A percentile compares a stretch with the other conserved stretches of the same genome.
phyloP scores from a whole-genome alignment of 2,797 vertebrate species.

The Acestrorhynchus altus region DNA sequence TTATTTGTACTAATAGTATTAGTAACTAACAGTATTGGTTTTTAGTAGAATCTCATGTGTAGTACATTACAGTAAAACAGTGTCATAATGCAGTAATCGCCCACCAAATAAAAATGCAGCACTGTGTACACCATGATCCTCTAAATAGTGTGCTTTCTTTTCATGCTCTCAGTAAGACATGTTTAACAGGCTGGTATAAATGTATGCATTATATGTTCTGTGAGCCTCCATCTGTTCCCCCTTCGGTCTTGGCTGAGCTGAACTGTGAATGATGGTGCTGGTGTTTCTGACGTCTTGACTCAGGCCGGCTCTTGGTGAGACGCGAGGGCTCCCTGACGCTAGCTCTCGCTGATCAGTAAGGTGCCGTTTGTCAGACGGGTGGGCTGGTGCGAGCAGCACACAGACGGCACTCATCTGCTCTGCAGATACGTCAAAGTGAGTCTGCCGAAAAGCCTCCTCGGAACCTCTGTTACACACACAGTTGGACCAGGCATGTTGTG shows the following conservation, averaged over 20 bases:
- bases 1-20: too few relatives aligned
- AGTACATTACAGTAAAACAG: background rate
- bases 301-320: slow-evolving; percentile 72
- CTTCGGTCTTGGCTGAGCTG: slow-evolving; percentile 57
- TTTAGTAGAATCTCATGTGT: background rate
- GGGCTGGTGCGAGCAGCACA: slow-evolving; percentile 83
- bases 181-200: slow-evolving; percentile 46
- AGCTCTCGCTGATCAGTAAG: slow-evolving; percentile 65
- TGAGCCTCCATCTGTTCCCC: slow-evolving; percentile 59
- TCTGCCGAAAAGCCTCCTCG: slow-evolving; percentile 73
- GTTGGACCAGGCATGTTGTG: slow-evolving; percentile 78
- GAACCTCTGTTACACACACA: slow-evolving; percentile 74
- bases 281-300: slow-evolving; percentile 72
- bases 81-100: background rate
- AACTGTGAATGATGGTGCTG: slow-evolving; percentile 55
- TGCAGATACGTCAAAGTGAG: slow-evolving; percentile 74
- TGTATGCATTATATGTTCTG: slow-evolving; percentile 61
- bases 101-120: background rate
- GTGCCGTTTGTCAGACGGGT: slow-evolving; percentile 83
- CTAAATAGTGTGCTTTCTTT: slow-evolving; percentile 20
- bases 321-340: slow-evolving; percentile 74
- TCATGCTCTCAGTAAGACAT: slow-evolving; percentile 28
- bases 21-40: background rate
- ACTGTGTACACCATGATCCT: background rate
- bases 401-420: slow-evolving; percentile 83